phyloP scores from a whole-genome alignment of 2,888 invertebrate species.

The Pristionchus mayeri region DNA sequence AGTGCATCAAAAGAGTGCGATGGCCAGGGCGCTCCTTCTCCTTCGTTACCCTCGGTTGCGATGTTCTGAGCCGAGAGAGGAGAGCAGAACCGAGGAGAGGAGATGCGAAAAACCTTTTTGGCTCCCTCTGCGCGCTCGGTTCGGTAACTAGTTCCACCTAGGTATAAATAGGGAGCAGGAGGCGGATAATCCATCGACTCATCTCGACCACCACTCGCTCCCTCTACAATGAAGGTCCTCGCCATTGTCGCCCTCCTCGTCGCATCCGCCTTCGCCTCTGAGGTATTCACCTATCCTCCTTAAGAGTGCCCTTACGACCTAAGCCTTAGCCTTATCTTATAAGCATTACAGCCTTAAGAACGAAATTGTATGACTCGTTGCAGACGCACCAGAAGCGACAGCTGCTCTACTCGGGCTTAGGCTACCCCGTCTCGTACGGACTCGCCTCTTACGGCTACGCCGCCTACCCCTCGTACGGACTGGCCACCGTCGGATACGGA shows the following conservation, averaged over 20 bases:
- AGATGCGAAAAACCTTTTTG: conserved; percentile 3
- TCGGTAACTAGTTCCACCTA: neutral
- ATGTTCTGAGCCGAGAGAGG: conserved; percentile 9
- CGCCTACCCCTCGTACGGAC: neutral
- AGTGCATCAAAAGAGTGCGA: too few relatives aligned
- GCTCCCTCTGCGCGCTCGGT: neutral
- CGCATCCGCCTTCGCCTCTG: neutral
- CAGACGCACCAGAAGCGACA: conserved; percentile 33
- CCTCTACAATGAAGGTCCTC: conserved; percentile 13
- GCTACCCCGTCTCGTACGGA: neutral
- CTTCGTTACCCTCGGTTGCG: neutral
- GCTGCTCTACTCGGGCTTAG: neutral
- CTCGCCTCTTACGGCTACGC: neutral
- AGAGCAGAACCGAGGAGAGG: conserved; percentile 4
- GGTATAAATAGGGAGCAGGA: neutral
- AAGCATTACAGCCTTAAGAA: neutral
- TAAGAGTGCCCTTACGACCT: too few relatives aligned
- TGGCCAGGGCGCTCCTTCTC: too few relatives aligned
- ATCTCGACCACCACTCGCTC: too few relatives aligned
- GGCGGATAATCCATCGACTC: neutral
- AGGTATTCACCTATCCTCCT: neutral
- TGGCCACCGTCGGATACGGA: neutral
- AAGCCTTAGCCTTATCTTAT: neutral
- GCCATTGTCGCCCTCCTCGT: neutral
- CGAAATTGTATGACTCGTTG: neutral